These are phyloP conservation scores for Takifugu bimaculatus DNA, from an alignment of 2,113 vertebrate genomes.

Conservation along the genomic window DNA sequence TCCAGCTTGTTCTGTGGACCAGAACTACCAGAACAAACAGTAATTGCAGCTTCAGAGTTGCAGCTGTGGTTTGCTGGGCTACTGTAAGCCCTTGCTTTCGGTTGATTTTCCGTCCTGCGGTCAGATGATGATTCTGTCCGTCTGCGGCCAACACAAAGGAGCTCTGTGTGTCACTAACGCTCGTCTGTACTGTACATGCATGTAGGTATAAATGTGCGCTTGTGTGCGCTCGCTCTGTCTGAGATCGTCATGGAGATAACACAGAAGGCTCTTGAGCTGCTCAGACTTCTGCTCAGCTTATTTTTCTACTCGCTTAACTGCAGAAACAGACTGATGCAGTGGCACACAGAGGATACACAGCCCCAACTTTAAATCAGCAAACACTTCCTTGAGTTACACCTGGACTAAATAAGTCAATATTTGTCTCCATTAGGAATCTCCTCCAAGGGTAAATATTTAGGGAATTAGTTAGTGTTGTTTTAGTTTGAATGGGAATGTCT, in stretches of 20 bases:
- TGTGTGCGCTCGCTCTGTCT: slow-evolving; percentile 8
- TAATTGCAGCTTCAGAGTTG: neutral
- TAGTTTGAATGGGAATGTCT: slow-evolving; percentile 55
- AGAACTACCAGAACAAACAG: neutral
- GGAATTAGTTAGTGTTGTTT: slow-evolving; percentile 54
- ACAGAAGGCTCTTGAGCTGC: slow-evolving; percentile 14
- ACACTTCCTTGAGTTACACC: slow-evolving; percentile 42
- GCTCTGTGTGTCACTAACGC: slow-evolving; percentile 38
- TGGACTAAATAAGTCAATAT: slow-evolving; percentile 45
- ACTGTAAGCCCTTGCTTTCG: neutral
- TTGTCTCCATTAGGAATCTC: slow-evolving; percentile 39
- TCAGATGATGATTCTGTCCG: slow-evolving; percentile 23
- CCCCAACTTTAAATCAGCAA: slow-evolving; percentile 33
- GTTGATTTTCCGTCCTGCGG: slow-evolving; percentile 1
- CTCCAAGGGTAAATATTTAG: slow-evolving; percentile 58
- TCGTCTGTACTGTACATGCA: slow-evolving; percentile 44
- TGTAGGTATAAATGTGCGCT: slow-evolving; percentile 12
- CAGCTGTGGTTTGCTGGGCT: neutral
- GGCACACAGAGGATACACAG: slow-evolving; percentile 20
- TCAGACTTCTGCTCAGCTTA: slow-evolving; percentile 1
- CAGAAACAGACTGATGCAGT: slow-evolving; percentile 22
- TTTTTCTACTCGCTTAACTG: slow-evolving; percentile 26
- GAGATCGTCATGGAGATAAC: slow-evolving; percentile 39
- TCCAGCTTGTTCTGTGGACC: neutral
- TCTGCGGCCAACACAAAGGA: slow-evolving; percentile 37